Conservation (phyloP, 2,888 invertebrate genomes). For the Trisateles emortualis region DNA sequence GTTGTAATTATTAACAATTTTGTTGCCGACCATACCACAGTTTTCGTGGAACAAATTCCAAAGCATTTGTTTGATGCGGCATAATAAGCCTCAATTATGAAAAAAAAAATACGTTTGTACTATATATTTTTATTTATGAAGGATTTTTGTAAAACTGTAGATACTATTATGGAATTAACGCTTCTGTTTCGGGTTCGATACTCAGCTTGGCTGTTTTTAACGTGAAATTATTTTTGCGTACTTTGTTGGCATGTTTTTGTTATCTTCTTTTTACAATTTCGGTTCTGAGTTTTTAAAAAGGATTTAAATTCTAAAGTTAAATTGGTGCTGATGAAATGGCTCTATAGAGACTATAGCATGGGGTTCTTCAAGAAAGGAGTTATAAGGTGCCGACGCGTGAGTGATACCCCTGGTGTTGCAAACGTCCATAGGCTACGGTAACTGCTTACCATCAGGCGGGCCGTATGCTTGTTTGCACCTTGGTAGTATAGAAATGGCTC, state of each 20-base stretch:
- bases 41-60: slow-evolving; percentile 84
- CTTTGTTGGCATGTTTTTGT: neutral
- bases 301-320: too few species aligned
- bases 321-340: too few species aligned
- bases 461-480: too few species aligned
- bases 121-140: slow-evolving; percentile 45
- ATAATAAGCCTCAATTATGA: slow-evolving; percentile 85
- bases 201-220: neutral
- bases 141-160: slow-evolving; percentile 26
- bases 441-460: too few species aligned
- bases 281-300: too few species aligned
- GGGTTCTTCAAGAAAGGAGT: too few species aligned
- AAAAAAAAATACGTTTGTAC: slow-evolving; percentile 74
- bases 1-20: slow-evolving; percentile 75
- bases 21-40: slow-evolving; percentile 75
- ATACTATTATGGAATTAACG: slow-evolving; percentile 10
- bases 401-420: too few species aligned
- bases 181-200: neutral
- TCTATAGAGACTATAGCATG: too few species aligned
- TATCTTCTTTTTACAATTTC: too few species aligned
- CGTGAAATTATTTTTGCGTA: neutral
- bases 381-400: too few species aligned
- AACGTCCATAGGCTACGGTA: too few species aligned
- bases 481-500: too few species aligned
- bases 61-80: slow-evolving; percentile 85